Evolutionary conservation across 1,140 invertebrate genomes (phyloP), one percentile per base, ranked within the genome.

Genomic region (Camponotus vicinus): DNA sequence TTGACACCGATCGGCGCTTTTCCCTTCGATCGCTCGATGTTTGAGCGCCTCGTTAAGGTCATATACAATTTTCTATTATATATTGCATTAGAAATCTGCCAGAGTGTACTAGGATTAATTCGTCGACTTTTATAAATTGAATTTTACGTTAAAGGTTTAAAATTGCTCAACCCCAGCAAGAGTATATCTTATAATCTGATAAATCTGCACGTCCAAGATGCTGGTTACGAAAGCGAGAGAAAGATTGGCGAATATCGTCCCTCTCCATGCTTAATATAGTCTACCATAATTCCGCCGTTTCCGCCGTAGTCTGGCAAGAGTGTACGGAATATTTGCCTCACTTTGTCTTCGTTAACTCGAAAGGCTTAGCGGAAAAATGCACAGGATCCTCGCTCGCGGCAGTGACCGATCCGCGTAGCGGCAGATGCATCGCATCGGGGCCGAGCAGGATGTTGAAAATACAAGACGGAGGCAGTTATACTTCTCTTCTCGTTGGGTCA

Each of bases 381-480:
- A 61, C 21, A 84, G 64, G 86, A 77, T 88, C 67, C 52, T 66
- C 49, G 75, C 73, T 61, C 75, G 70, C 71, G 61, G 67, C 86
- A 66, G 64, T 87, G 71, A 70, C 73, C 76, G 82, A 76, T 87
- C 75, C 73, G 61, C 86, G 61, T 49, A 67, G 82, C 59, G 75
- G 70, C 66, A 45, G 73, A 71, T 86, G 85, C 70, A 77, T 70
- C 13, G 86, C 69, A 59, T 71, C 37, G 85, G 49, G 64, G 66
- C 76, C 76, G 89, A 91, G 79, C 87, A 90, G 89, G 88, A 92
- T 90, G 86, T 87, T 91, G 88, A 91, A 91, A 91, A 91, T 86
- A 88, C 88, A 92, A 92, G 82, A 87, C 89, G 85, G 89, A 87
- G 89, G 85, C 86, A 78, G 78, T 86, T 88, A 52, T 52, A 76